Evolutionary conservation across 2,888 invertebrate species (phyloP), one percentile per base, ranked within the genome.

Genomic region (Drosophila anomelani): DNA sequence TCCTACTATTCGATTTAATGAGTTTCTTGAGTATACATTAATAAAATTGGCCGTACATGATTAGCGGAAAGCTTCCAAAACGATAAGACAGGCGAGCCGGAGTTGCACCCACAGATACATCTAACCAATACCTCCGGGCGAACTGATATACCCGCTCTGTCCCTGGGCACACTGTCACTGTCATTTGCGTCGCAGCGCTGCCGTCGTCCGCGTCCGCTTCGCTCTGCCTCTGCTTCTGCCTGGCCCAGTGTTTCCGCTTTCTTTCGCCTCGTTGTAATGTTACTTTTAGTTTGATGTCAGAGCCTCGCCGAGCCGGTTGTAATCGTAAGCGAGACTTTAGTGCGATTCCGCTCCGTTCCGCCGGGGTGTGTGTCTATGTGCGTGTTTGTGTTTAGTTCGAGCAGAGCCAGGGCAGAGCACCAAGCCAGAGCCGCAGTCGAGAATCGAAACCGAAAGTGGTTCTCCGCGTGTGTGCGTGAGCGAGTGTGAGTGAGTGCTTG

Each of bases 191-290:
- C 87, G 87, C 78, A 61, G 82, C 59, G 58, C 69, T 56, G 74
- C 74, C 80, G 62, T 67, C 47, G 81, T 66, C 67, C 62, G 41
- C 54, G 67, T 54, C 88, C 77, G 88, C 85, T 75, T 79, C 83
- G 88, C 51, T 47, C 47, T 47, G 43, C 43, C 43, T 43, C 43
- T 57, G 55, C 73, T 74, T 78, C 76, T 85, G 85, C 85, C 82
- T 85, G 89, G 76, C 87, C 87, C 88, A 86, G 85, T 84, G 89
- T 87, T 85, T 89, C 85, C 89, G 89, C 89, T 89, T 89, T 87
- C 88, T 85, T 85, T 85, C 82, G 67, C 55, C 55, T 67, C 55
- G 85, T 87, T 85, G 89, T 89, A 85, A 89, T 89, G 89, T 85
- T 87, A 89, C 85, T 88, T 88, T 85, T 85, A 85, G 89, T 87